These are phyloP conservation scores for Aphodius sticticus DNA, from an alignment of 2,888 invertebrate species.

Conservation along the genomic window DNA sequence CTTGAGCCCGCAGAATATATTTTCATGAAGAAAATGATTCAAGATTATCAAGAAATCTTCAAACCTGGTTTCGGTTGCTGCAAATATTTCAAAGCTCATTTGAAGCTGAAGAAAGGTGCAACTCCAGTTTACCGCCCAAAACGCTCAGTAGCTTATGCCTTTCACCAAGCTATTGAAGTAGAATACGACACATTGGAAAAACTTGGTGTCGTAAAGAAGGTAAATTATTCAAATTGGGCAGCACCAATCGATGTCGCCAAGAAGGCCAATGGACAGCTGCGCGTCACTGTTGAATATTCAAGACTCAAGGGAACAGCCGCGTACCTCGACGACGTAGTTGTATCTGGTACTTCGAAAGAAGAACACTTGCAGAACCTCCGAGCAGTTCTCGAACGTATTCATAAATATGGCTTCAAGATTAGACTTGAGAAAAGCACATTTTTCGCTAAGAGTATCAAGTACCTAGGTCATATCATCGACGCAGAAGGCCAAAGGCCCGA, in stretches of 20 bases:
- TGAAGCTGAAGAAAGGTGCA: no score
- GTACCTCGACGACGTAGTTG: slow-evolving; percentile 30
- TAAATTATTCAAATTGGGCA: slow-evolving; percentile 46
- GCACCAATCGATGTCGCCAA: slow-evolving; percentile 49
- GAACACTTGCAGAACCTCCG: slow-evolving; percentile 22
- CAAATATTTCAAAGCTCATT: no score
- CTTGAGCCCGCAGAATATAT: no score
- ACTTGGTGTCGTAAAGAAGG: no score
- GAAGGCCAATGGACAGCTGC: slow-evolving; percentile 44
- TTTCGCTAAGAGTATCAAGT: no score
- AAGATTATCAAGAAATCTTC: no score
- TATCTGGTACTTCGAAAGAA: slow-evolving; percentile 16
- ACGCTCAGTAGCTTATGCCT: background rate
- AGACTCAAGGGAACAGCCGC: slow-evolving; percentile 13
- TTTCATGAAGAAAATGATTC: no score
- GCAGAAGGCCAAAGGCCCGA: slow-evolving; percentile 20
- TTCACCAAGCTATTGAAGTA: no score
- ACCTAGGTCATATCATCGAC: slow-evolving; percentile 29
- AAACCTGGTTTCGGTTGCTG: no score
- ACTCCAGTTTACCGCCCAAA: no score
- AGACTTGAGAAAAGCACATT: slow-evolving; percentile 31
- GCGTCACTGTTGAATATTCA: slow-evolving; percentile 44
- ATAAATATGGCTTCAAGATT: slow-evolving; percentile 25
- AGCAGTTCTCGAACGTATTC: background rate
- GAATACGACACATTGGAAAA: no score